Base-by-base conservation (phyloP, 2,113 vertebrate genomes). In the Acanthochromis polyacanthus region DNA sequence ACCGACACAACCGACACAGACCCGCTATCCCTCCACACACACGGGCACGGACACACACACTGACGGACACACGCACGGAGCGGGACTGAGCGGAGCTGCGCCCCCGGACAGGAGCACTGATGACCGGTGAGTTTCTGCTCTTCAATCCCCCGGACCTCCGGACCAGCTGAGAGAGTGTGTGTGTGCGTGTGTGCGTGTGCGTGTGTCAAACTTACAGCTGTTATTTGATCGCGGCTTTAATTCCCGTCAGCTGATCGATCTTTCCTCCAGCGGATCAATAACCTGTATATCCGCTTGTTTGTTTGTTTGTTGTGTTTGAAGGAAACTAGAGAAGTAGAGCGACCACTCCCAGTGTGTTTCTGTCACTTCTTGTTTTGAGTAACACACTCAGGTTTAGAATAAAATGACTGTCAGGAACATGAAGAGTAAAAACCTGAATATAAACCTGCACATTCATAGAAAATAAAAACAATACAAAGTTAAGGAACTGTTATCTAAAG, bases 261-360 rank as follows among this genome's bases (percentile, higher is more conserved):
- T 6, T 28, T 20, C 20, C 22, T 36, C 2, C 23, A 17, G 57
- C n/a, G 4, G 59, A 79, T 89, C 75, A 40, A 77, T 86, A 63
- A 63, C 7, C 6, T 7, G 45, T 7, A 0, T 16, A 23, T 22
- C 32, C 5, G 63, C 23, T 19, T 69, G 45, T 14, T 22, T 46
- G 43, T 63, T 40, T 32, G 69, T 55, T 0, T 32, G 53, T 4
- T 3, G 59, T 60, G 2, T 3, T 3, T 65, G 56, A 28, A 60
- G 57, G 51, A 81, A 78, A 63, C 71, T 80, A 32, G 46, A 82
- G 64, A 71, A 81, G 66, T 52, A 78, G 69, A 57, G 60, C n/a
- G 77, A 88, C 88, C 88, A 83, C 88, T 88, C 85, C 83, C 80
- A 51, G 61, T 38, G 65, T 53, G 65, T 68, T 10, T 30, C 15